Percentiles rank a stretch among this genome's conserved stretches.
Conservation (phyloP, 2,113 vertebrate genomes). For the Crotalus helleri region DNA sequence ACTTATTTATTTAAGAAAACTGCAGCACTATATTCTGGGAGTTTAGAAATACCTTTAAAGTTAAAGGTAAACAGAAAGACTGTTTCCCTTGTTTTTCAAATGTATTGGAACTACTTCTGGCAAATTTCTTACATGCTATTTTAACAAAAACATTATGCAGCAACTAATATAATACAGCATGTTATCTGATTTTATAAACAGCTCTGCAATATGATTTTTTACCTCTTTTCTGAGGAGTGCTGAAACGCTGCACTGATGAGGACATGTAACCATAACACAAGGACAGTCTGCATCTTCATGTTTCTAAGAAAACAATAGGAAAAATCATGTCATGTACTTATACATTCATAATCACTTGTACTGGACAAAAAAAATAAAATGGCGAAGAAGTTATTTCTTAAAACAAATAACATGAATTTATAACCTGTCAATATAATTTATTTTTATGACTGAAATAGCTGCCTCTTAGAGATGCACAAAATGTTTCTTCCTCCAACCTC, state of each 20-base stretch:
- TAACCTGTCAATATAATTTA: neutral
- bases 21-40: constrained; percentile 28
- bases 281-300: constrained; percentile 95
- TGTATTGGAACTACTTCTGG: constrained; percentile 26
- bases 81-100: constrained; percentile 38
- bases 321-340: constrained; percentile 33
- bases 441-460: neutral
- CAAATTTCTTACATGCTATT: constrained; percentile 47
- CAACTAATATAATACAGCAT: neutral
- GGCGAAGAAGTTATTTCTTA: neutral
- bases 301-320: constrained; percentile 76
- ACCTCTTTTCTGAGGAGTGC: constrained; percentile 93
- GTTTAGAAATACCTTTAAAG: constrained; percentile 25
- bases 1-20: constrained; percentile 2
- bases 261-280: constrained; percentile 88
- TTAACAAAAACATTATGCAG: neutral
- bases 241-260: constrained; percentile 89
- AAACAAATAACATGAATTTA: neutral
- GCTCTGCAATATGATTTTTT: constrained; percentile 54
- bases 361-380: neutral
- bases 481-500: neutral
- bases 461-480: neutral
- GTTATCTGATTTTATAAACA: constrained; percentile 21
- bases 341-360: constrained; percentile 7
- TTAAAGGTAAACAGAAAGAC: constrained; percentile 33